Evolutionary conservation across 2,113 vertebrate genomes (phyloP).

Genomic region (Phaetusa simplex): DNA sequence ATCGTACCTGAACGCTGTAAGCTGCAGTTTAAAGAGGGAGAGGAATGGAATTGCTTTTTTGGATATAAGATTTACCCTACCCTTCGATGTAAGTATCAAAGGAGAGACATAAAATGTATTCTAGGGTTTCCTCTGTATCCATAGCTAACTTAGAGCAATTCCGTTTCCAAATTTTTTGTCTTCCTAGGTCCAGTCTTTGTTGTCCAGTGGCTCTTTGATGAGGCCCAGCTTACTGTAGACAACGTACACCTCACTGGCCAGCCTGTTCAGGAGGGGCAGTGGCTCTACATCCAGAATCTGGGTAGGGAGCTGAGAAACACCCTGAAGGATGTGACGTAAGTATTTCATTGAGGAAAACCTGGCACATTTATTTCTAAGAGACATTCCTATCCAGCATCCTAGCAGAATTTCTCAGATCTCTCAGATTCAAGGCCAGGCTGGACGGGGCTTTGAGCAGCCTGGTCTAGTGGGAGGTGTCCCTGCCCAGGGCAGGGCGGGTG

Average conservation of each 20-base stretch:
- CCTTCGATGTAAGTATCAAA: constrained; percentile 85
- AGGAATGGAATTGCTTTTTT: constrained; percentile 99
- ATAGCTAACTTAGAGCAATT: neutral
- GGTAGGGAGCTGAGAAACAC: constrained; percentile 92
- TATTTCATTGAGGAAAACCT: neutral
- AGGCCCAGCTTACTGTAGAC: constrained; percentile 95
- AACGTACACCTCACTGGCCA: constrained; percentile 96
- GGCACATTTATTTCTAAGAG: neutral
- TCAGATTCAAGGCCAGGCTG: too few relatives aligned
- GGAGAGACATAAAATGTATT: neutral
- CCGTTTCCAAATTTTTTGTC: neutral
- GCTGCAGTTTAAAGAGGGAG: constrained; percentile 85
- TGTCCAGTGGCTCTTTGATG: constrained; percentile 98
- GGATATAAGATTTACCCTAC: constrained; percentile 96
- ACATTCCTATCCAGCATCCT: neutral
- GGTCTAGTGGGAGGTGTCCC: too few relatives aligned
- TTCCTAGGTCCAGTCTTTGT: constrained; percentile 90
- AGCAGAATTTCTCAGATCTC: neutral
- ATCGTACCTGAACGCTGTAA: constrained; percentile 90
- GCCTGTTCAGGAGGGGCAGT: constrained; percentile 94
- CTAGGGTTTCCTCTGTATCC: neutral
- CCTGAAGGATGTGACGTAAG: constrained; percentile 94
- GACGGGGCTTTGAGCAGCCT: too few relatives aligned
- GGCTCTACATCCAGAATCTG: constrained; percentile 96
- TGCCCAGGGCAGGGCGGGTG: too few relatives aligned